Conservation (phyloP, 2,113 vertebrate genomes). For the Pangasianodon hypophthalmus region DNA sequence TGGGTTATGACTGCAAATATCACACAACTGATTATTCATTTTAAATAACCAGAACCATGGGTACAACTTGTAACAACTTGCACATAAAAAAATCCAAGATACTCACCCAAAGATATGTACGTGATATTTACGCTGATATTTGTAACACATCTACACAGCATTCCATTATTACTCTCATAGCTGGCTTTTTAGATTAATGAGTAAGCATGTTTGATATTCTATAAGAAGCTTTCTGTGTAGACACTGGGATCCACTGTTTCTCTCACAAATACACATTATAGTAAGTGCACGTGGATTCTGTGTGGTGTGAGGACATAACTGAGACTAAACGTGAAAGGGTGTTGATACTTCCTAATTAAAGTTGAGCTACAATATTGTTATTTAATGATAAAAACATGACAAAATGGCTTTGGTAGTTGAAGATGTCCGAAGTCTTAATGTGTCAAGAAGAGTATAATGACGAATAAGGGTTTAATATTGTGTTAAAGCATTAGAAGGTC, state of each 20-base stretch:
- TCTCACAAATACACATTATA: neutral
- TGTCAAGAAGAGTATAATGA: too few species aligned
- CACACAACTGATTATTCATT: neutral
- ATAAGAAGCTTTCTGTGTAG: neutral
- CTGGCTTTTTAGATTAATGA: constrained; percentile 12
- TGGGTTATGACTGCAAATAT: neutral
- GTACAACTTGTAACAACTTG: neutral
- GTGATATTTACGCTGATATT: neutral
- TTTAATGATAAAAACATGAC: neutral
- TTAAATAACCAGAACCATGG: neutral
- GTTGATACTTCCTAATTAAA: neutral
- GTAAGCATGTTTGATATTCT: neutral
- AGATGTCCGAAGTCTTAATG: neutral
- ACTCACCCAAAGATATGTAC: neutral
- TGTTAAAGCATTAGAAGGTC: neutral
- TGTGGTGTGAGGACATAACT: neutral
- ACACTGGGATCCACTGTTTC: neutral
- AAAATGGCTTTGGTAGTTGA: neutral
- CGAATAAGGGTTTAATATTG: neutral
- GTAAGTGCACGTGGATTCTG: neutral
- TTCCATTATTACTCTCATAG: neutral
- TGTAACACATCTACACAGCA: neutral
- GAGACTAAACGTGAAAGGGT: neutral
- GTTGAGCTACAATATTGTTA: neutral
- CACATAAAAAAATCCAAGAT: too few species aligned